phyloP scores from a whole-genome alignment of 30 jellyfish, hydroid and myxozoan species.

The Phacellophora camtschatica region DNA sequence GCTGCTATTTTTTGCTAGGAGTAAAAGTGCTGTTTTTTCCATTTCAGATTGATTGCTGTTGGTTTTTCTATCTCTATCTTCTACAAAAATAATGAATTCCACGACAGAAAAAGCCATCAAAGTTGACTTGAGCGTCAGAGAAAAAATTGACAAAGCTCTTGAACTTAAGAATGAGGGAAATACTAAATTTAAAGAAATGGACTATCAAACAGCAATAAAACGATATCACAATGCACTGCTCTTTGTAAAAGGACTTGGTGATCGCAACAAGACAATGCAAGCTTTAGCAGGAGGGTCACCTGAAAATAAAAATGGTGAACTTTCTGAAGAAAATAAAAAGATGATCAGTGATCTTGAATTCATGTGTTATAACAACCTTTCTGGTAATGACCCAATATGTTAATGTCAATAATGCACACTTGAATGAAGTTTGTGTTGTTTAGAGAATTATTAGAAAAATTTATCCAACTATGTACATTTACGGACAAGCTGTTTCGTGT shows the following conservation, averaged over 20 bases:
- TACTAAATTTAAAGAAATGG: conserved; percentile 42
- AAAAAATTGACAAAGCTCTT: conserved; percentile 46
- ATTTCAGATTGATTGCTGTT: neutral
- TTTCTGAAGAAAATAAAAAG: conserved; percentile 8
- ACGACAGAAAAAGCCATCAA: no score
- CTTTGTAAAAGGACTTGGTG: conserved; percentile 63
- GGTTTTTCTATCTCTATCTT: no score
- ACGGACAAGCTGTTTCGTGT: no score
- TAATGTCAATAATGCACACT: no score
- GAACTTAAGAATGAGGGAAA: conserved; percentile 59
- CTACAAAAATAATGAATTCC: no score
- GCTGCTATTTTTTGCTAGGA: no score
- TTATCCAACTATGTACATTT: no score
- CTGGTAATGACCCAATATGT: no score
- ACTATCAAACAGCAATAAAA: conserved; percentile 58
- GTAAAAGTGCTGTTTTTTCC: no score
- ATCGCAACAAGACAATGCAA: neutral
- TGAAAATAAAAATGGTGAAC: neutral
- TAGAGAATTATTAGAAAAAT: no score
- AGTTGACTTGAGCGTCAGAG: conserved; percentile 12
- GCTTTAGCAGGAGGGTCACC: conserved; percentile 11
- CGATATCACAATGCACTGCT: conserved; percentile 73
- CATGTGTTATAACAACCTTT: conserved; percentile 67
- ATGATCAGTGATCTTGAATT: conserved; percentile 43
- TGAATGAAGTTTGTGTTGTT: no score